Evolutionary conservation across 2,113 vertebrate species (phyloP).

Genomic region (Edolisoma coerulescens): DNA sequence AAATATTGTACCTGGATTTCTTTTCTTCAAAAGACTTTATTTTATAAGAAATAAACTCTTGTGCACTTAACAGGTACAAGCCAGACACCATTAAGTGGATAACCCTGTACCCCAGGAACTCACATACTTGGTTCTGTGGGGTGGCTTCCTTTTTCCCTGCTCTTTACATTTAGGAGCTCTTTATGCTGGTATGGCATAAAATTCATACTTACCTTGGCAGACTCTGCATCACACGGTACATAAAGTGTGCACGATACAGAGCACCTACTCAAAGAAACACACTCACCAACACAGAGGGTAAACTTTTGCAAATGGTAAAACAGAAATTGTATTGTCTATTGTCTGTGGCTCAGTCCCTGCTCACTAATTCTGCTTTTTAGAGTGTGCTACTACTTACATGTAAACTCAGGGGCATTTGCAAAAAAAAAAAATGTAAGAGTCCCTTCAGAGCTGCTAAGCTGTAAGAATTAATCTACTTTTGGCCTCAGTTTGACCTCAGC

Average conservation of each 20-base stretch:
- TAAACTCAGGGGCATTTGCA: background rate
- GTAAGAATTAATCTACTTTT: constrained; percentile 17
- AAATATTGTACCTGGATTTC: background rate
- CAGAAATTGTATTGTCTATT: background rate
- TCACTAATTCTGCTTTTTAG: background rate
- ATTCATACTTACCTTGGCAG: constrained; percentile 79
- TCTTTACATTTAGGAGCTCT: constrained; percentile 30
- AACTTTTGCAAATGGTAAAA: constrained; percentile 72
- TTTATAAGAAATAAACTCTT: background rate
- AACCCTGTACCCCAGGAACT: background rate
- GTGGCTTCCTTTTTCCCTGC: background rate
- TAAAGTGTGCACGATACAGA: constrained; percentile 77
- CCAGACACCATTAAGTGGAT: background rate
- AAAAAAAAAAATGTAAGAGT: background rate
- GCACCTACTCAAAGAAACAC: constrained; percentile 84
- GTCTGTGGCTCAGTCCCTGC: background rate
- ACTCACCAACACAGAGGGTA: constrained; percentile 77
- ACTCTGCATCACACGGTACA: constrained; percentile 80
- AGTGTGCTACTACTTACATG: background rate
- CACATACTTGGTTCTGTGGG: background rate
- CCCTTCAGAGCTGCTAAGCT: background rate
- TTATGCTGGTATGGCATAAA: constrained; percentile 72
- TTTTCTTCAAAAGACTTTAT: background rate
- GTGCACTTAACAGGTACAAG: background rate
- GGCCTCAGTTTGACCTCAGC: constrained; percentile 19